Evolutionary conservation across 2,113 vertebrate genomes (phyloP).

Genomic region (Setophaga petechia): DNA sequence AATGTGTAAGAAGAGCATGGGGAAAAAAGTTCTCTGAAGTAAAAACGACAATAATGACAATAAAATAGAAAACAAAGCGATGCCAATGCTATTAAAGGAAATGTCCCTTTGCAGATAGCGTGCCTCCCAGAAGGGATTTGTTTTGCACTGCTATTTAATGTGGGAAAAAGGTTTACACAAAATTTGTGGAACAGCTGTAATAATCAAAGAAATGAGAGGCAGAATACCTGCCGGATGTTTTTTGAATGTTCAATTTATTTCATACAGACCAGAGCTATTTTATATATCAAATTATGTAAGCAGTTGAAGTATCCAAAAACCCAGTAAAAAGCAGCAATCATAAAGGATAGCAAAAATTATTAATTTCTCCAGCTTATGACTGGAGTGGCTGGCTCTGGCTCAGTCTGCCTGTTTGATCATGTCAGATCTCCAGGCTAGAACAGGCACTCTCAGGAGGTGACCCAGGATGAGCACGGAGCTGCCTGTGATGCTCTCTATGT

Average conservation of each 20-base stretch:
- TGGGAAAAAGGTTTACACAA: neutral
- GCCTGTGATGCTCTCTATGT: neutral
- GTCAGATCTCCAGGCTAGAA: neutral
- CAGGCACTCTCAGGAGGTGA: neutral
- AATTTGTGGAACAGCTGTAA: neutral
- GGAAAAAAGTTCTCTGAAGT: neutral
- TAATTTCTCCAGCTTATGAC: neutral
- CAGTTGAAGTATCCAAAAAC: neutral
- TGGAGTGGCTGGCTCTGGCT: neutral
- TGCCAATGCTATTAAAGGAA: neutral
- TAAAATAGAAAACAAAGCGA: neutral
- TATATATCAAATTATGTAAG: neutral
- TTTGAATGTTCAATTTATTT: neutral
- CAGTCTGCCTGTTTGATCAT: neutral
- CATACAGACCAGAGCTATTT: neutral
- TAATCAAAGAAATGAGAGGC: neutral
- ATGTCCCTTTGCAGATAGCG: neutral
- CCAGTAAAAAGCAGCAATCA: neutral
- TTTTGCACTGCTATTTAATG: neutral
- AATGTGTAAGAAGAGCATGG: neutral
- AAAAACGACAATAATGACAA: neutral
- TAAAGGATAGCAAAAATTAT: neutral
- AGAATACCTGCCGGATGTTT: neutral
- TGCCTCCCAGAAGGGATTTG: neutral
- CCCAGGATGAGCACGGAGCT: neutral